phyloP scores from a whole-genome alignment of 2,113 vertebrate species.

The Camelus bactrianus region DNA sequence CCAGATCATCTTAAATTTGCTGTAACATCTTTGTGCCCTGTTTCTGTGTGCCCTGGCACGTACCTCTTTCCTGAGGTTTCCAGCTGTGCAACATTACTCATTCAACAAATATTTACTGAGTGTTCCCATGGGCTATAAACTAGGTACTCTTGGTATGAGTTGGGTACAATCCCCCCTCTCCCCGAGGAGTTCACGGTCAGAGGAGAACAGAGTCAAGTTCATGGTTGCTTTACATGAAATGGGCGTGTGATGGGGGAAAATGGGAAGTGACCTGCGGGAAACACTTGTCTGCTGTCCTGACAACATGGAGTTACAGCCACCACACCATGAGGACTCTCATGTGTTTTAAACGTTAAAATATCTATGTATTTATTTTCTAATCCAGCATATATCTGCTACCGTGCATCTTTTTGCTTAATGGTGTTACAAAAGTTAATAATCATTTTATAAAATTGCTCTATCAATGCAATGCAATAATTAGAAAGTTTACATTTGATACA shows the following conservation, averaged over 20 bases:
- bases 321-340: neutral
- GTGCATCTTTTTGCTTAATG: neutral
- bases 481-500: neutral
- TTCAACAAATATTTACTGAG: neutral
- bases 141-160: no score
- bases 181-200: neutral
- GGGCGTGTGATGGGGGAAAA: accelerated
- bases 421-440: neutral
- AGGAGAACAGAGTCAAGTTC: neutral
- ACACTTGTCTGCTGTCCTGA: accelerated
- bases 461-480: neutral
- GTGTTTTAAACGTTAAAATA: neutral
- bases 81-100: neutral
- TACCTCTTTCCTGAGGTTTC: neutral
- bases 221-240: accelerated
- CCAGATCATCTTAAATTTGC: neutral
- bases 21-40: neutral
- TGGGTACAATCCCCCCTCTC: accelerated
- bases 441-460: neutral
- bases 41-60: neutral
- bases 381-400: neutral
- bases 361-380: neutral
- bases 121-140: no score
- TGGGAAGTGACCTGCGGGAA: neutral
- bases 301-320: neutral